Percentiles rank a stretch among this genome's conserved stretches.
These are phyloP conservation scores for Coptodon bakossiorum DNA, from an alignment of 2,113 vertebrate species.

Conservation along the genomic window DNA sequence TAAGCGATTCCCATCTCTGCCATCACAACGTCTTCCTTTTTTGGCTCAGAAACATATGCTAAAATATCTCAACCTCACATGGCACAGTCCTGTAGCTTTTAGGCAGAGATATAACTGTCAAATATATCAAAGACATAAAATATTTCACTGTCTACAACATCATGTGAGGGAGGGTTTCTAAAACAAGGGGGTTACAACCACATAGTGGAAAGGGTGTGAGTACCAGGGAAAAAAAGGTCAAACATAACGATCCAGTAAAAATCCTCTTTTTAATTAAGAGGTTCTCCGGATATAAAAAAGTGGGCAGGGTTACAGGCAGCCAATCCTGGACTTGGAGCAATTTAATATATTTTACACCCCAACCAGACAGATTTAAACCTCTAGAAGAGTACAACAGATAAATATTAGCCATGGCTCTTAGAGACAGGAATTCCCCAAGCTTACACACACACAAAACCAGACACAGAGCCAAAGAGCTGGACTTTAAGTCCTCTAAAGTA, in stretches of 20 bases:
- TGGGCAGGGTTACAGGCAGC: not conserved
- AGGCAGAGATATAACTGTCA: conserved; percentile 61
- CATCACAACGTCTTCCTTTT: conserved; percentile 58
- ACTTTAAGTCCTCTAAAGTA: not conserved
- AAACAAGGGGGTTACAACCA: conserved; percentile 24
- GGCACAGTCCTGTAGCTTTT: conserved; percentile 61
- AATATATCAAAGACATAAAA: conserved; percentile 39
- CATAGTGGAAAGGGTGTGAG: conserved; percentile 19
- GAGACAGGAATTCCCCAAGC: not conserved
- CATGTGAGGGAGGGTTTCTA: conserved; percentile 1
- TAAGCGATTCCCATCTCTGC: conserved; percentile 58
- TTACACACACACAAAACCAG: not conserved
- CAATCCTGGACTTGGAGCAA: conserved; percentile 48
- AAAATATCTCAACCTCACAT: conserved; percentile 44
- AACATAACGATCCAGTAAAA: not conserved
- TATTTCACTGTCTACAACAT: conserved; percentile 40
- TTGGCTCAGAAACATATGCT: conserved; percentile 52
- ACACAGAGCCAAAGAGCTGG: not conserved
- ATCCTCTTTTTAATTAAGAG: conserved; percentile 19
- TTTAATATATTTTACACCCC: not conserved
- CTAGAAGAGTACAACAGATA: not conserved
- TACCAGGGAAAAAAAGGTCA: conserved; percentile 8
- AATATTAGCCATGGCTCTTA: not conserved
- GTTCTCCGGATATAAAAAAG: conserved; percentile 14
- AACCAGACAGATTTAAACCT: not conserved